Evolutionary conservation across 2,888 invertebrate genomes (phyloP), one percentile per base, ranked within the genome.

Genomic region (Scelioninae gen. 1): DNA sequence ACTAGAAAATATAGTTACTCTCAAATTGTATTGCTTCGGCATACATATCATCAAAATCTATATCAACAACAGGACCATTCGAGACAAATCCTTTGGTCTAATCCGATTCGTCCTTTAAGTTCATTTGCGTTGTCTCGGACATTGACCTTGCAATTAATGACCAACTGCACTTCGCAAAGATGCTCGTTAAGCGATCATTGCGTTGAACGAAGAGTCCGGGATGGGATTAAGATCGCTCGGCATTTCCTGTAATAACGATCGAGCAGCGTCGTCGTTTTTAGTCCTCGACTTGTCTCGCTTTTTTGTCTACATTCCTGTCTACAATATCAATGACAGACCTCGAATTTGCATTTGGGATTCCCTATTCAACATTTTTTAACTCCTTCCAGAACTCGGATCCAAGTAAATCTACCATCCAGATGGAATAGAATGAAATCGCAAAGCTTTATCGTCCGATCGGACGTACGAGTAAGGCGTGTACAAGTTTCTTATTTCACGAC

Each of bases 121-220:
- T 60, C 65, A 58, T 62, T 77, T 58, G 65, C 69, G 75, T 69
- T 65, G 74, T 56, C 75, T 58, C 85, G 90, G 89, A 89, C 90
- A 81, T 90, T 89, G 89, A 90, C 90, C 90, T 69, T 75, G 82
- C 84, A 88, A 90, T 91, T 89, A 90, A 88, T 84, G 87, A 87
- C 85, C 85, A 86, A 86, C 82, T 88, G 85, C 87, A 86, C 87
- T 85, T 87, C 84, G 87, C 86, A 29, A 77, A 87, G 86, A 85
- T 85, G 82, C 85, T 83, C 83, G 85, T 85, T 85, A 87, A 88
- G 83, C 86, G 86, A 87, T 88, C 86, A 86, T 87, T 86, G 85
- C 85, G 83, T 85, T 87, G 81, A 86, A 82, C 85, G 85, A 86
- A 81, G 86, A 83, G 53, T 15, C 43, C 40, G 84, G 82, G 60